phyloP scores from a whole-genome alignment of 1,140 invertebrate genomes.

The Pantala flavescens region DNA sequence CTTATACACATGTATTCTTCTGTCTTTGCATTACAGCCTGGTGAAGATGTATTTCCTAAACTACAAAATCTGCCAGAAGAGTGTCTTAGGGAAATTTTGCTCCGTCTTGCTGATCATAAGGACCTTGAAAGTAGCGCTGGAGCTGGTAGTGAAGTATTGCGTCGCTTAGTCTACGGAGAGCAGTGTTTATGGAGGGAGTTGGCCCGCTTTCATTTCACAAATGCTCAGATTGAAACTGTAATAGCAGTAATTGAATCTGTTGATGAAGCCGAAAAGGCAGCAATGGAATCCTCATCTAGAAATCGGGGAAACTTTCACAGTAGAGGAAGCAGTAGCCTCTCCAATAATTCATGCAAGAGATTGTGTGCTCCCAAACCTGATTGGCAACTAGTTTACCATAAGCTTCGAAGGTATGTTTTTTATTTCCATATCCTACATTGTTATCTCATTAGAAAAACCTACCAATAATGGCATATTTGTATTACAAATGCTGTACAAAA shows the following conservation, averaged over 20 bases:
- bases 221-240: conserved; percentile 67
- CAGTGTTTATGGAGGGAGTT: conserved; percentile 86
- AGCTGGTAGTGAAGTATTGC: conserved; percentile 59
- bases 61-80: conserved; percentile 87
- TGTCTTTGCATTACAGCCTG: conserved; percentile 48
- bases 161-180: conserved; percentile 65
- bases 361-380: conserved; percentile 33
- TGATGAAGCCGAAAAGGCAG: not conserved
- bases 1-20: not conserved
- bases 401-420: conserved; percentile 51
- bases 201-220: conserved; percentile 83
- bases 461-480: too few relatives aligned
- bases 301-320: not conserved
- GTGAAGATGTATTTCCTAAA: conserved; percentile 69
- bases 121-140: conserved; percentile 67
- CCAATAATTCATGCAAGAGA: not conserved
- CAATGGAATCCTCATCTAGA: not conserved
- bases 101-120: conserved; percentile 80
- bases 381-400: conserved; percentile 64
- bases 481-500: too few relatives aligned
- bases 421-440: too few relatives aligned
- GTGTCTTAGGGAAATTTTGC: conserved; percentile 80
- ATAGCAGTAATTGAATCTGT: conserved; percentile 30
- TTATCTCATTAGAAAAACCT: too few relatives aligned
- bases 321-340: not conserved